Conservation (phyloP, 1,140 invertebrate genomes). For the Diachasma alloeum region DNA sequence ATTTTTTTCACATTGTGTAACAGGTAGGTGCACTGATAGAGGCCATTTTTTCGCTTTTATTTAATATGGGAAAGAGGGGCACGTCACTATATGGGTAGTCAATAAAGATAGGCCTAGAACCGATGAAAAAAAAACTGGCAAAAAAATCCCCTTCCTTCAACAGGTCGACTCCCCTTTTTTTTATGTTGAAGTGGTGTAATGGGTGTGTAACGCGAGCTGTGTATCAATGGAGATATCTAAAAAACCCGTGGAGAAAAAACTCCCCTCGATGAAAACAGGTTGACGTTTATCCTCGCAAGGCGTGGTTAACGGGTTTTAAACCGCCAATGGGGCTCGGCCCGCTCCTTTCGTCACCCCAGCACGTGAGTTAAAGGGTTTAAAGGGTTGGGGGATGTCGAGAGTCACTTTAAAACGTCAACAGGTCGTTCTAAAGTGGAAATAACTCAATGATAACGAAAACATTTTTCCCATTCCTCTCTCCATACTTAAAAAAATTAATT, state of each 20-base stretch:
- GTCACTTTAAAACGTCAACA: neutral
- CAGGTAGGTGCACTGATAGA: too few relatives aligned
- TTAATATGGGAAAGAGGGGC: too few relatives aligned
- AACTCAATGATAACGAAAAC: neutral
- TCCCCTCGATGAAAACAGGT: conserved; percentile 10
- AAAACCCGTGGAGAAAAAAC: neutral
- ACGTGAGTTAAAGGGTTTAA: neutral
- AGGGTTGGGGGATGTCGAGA: neutral
- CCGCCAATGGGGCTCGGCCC: neutral
- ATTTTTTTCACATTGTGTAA: too few relatives aligned
- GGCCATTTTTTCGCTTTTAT: too few relatives aligned
- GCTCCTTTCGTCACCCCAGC: neutral
- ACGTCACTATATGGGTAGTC: neutral
- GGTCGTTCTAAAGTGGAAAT: neutral
- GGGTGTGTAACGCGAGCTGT: neutral
- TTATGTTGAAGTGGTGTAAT: neutral
- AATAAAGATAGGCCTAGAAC: too few relatives aligned
- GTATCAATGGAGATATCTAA: conserved; percentile 6
- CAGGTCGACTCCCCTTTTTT: neutral
- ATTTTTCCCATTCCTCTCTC: neutral
- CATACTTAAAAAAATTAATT: neutral
- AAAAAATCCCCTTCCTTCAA: conserved; percentile 5
- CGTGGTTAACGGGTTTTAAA: neutral
- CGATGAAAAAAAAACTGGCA: neutral
- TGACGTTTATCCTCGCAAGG: neutral